A percentile compares a stretch with the other conserved stretches of the same genome.
Conservation (phyloP, 2,797 vertebrate genomes). For the Falco novaeseelandiae region DNA sequence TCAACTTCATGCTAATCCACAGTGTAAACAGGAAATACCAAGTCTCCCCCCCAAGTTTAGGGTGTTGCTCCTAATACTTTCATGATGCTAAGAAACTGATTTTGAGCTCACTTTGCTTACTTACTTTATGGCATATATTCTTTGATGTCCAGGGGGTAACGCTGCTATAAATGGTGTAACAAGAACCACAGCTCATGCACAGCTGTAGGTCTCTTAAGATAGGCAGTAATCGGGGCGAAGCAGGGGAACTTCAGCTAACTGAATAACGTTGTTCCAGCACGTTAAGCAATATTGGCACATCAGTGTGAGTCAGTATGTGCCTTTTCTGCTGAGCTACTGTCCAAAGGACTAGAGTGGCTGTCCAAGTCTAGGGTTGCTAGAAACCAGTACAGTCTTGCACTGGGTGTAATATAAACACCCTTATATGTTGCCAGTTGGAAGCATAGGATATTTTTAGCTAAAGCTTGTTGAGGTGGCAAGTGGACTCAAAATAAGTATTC, state of each 20-base stretch:
- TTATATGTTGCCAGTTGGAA: neutral
- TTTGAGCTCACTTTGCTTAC: neutral
- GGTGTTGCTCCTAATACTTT: neutral
- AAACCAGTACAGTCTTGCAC: neutral
- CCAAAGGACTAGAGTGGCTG: neutral
- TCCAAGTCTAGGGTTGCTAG: neutral
- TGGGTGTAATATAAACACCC: neutral
- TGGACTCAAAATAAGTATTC: neutral
- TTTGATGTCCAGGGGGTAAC: neutral
- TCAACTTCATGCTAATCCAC: neutral
- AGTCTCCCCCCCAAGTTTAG: neutral
- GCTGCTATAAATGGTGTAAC: neutral
- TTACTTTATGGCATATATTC: neutral
- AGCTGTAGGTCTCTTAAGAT: neutral
- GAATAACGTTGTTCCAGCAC: neutral
- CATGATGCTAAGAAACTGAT: neutral
- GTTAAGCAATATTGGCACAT: neutral
- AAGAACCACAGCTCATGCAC: neutral
- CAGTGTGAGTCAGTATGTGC: neutral
- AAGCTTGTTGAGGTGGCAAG: neutral
- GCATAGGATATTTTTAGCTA: neutral
- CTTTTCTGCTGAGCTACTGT: neutral
- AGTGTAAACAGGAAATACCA: neutral
- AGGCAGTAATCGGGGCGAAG: rapidly evolving
- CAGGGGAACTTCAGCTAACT: neutral